These are phyloP conservation scores for Anomalospiza imberbis DNA, from an alignment of 2,797 vertebrate genomes.

Conservation along the genomic window DNA sequence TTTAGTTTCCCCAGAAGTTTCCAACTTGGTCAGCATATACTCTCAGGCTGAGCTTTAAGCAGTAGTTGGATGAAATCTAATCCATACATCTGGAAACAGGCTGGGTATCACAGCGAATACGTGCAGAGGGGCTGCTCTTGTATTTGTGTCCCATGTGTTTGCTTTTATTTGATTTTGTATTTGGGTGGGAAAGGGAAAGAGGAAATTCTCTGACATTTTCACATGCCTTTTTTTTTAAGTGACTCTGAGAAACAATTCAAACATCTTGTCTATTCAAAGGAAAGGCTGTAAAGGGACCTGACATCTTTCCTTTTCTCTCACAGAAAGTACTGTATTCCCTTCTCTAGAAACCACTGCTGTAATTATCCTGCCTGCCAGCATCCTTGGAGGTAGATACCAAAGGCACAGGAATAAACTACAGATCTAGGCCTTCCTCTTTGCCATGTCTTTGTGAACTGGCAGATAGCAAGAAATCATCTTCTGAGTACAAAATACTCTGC, in stretches of 20 bases:
- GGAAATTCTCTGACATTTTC: conserved; percentile 60
- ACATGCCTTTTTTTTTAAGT: conserved; percentile 43
- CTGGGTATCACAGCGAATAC: background rate
- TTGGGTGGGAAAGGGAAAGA: conserved; percentile 54
- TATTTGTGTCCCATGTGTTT: conserved; percentile 55
- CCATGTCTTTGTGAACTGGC: background rate
- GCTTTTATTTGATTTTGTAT: conserved; percentile 63
- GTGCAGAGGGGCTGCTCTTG: background rate
- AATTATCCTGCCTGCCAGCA: background rate
- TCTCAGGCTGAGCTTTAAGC: background rate
- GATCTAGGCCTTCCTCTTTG: background rate
- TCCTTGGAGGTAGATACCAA: background rate
- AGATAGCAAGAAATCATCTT: background rate
- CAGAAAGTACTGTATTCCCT: background rate
- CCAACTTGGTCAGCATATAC: background rate
- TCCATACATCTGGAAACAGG: conserved; percentile 49
- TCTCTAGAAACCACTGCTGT: background rate
- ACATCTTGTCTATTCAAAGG: conserved; percentile 6
- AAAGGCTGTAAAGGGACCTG: background rate
- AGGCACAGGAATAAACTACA: background rate
- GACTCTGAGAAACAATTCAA: conserved; percentile 42
- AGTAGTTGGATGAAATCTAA: conserved; percentile 28
- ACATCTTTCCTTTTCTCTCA: background rate
- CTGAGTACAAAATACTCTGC: background rate
- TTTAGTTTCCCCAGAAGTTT: background rate